Evolutionary conservation across 2,888 invertebrate species (phyloP).

Genomic region (Conchocele bisecta): DNA sequence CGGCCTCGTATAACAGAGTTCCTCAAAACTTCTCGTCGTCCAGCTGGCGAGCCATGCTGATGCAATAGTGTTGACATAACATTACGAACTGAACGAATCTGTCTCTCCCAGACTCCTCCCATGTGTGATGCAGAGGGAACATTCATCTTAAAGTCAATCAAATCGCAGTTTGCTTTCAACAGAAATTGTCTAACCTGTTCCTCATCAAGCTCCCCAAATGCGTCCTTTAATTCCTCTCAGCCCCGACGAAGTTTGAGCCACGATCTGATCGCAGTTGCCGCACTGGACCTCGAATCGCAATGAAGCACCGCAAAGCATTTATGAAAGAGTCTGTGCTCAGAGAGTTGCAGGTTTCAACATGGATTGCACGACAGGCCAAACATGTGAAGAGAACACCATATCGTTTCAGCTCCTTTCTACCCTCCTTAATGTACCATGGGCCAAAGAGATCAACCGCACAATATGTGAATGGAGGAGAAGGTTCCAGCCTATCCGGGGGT

Average conservation of each 20-base stretch:
- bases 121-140: conserved; percentile 29
- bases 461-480: conserved; percentile 24
- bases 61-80: conserved; percentile 23
- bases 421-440: conserved; percentile 1
- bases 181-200: conserved; percentile 15
- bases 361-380: too few species aligned
- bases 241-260: conserved; percentile 52
- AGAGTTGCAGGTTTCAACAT: conserved; percentile 25
- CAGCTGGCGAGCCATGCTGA: background rate
- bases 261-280: conserved; percentile 37
- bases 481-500: conserved; percentile 3
- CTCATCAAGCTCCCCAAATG: background rate
- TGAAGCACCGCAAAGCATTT: conserved; percentile 36
- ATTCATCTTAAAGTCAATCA: conserved; percentile 6
- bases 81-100: conserved; percentile 31
- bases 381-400: conserved; percentile 35
- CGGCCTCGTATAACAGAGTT: too few species aligned
- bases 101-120: conserved; percentile 47
- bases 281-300: conserved; percentile 25
- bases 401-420: conserved; percentile 30
- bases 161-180: conserved; percentile 5
- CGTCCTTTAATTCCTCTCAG: conserved; percentile 31
- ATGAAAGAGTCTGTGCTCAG: conserved; percentile 39
- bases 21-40: conserved; percentile 37
- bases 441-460: conserved; percentile 19